A percentile compares a stretch with the other conserved stretches of the same genome.
phyloP scores from a whole-genome alignment of 2,888 invertebrate genomes.

The Cerastis leucographa region DNA sequence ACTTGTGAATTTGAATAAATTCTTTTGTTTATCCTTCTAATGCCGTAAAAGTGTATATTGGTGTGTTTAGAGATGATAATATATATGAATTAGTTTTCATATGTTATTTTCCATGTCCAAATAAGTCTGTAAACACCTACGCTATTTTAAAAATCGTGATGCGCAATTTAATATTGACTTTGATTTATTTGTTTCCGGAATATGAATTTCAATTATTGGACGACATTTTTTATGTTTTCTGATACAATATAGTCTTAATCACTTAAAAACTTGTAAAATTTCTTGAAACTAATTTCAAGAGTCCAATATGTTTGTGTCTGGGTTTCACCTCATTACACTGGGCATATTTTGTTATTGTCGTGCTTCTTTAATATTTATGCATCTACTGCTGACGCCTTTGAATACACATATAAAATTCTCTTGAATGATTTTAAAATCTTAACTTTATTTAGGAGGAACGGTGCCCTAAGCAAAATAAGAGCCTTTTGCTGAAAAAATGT shows the following conservation, averaged over 20 bases:
- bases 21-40: not conserved
- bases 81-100: constrained; percentile 16
- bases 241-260: not conserved
- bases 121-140: constrained; percentile 28
- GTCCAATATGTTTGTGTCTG: not conserved
- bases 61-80: not conserved
- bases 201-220: not conserved
- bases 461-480: not conserved
- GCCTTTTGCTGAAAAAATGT: not conserved
- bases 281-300: not conserved
- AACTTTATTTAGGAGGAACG: not conserved
- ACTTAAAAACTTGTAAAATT: not conserved
- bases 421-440: not conserved
- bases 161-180: constrained; percentile 14
- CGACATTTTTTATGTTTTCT: not conserved
- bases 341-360: not conserved
- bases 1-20: not conserved
- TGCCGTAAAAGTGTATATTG: constrained; percentile 25
- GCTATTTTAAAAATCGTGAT: constrained; percentile 24
- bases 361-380: not conserved
- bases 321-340: not conserved
- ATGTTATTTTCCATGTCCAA: constrained; percentile 20
- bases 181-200: constrained; percentile 18
- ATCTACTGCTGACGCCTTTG: no score
- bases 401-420: not conserved